Conservation (phyloP, 2,113 vertebrate species). For the Anoura caudifer region DNA sequence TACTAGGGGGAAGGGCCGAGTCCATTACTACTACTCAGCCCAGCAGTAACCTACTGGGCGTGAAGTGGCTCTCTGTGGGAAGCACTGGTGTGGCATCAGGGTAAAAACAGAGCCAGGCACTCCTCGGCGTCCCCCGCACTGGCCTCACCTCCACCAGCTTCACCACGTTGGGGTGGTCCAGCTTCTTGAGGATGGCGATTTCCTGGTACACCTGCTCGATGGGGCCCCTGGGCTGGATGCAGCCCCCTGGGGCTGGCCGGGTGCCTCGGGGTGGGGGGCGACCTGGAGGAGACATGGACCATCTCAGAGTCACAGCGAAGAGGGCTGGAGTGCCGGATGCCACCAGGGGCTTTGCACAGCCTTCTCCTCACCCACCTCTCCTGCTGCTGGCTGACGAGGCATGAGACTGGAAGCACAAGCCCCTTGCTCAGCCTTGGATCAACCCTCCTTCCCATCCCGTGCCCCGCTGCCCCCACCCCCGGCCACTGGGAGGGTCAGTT, state of each 20-base stretch:
- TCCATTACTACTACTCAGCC: neutral
- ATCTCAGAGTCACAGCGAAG: neutral
- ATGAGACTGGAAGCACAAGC: neutral
- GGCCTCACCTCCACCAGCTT: slow-evolving; percentile 93
- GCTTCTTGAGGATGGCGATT: slow-evolving; percentile 98
- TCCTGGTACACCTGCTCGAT: slow-evolving; percentile 98
- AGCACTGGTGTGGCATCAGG: accelerated
- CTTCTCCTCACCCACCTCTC: neutral
- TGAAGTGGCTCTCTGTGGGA: neutral
- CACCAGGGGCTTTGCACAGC: neutral
- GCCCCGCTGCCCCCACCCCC: neutral
- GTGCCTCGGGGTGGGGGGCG: slow-evolving; percentile 94
- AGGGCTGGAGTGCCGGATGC: neutral
- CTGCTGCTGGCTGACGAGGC: neutral
- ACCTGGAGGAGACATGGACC: slow-evolving; percentile 78
- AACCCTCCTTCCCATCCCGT: neutral
- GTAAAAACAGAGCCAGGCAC: neutral
- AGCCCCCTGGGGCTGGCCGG: slow-evolving; percentile 84
- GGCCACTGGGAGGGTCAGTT: neutral
- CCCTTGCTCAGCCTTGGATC: neutral
- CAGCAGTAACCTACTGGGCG: accelerated
- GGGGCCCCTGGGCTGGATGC: slow-evolving; percentile 89
- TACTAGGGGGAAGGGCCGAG: neutral
- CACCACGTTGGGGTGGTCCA: slow-evolving; percentile 98
- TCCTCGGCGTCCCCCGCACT: neutral